phyloP scores from a whole-genome alignment of 2,113 vertebrate species.

The Galbula dea region DNA sequence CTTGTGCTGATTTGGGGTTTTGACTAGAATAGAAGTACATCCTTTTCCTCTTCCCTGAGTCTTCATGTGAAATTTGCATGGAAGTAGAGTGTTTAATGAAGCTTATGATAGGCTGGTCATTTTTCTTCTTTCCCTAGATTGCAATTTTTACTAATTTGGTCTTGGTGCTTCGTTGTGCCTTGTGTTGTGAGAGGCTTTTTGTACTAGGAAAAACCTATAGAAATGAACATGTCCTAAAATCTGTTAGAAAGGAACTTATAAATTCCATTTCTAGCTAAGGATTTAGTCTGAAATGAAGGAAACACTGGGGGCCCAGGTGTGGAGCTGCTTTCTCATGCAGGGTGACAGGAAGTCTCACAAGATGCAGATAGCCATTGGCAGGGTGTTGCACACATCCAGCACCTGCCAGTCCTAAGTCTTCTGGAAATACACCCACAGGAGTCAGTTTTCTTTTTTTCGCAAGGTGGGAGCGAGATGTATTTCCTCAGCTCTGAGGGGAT shows the following conservation, averaged over 20 bases:
- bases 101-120: background rate
- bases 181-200: background rate
- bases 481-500: background rate
- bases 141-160: background rate
- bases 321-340: accelerated
- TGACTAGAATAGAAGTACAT: background rate
- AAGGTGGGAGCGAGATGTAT: background rate
- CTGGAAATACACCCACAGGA: background rate
- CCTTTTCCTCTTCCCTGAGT: background rate
- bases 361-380: accelerated
- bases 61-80: background rate
- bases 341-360: background rate
- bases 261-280: background rate
- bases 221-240: background rate
- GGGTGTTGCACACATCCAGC: background rate
- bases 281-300: background rate
- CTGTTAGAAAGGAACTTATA: background rate
- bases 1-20: background rate
- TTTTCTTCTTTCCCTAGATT: background rate
- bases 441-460: background rate
- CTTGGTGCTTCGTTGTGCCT: background rate
- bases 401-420: background rate
- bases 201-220: background rate
- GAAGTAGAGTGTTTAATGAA: background rate
- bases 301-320: background rate